Base-by-base conservation (phyloP, 2,113 vertebrate genomes). In the Xyrauchen texanus region DNA sequence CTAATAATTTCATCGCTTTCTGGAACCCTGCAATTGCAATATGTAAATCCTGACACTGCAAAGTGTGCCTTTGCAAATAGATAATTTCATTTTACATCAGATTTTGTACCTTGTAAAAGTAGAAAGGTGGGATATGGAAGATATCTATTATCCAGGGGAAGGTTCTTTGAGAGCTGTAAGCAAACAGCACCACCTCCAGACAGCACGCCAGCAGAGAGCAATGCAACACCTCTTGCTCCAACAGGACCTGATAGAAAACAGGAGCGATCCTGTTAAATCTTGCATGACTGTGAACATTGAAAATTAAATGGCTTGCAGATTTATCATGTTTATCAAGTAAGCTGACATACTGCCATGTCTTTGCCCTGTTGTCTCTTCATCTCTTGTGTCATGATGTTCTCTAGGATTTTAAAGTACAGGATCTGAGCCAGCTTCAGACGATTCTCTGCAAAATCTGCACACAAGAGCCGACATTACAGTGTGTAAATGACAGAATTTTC, bases 141-240 rank as follows among this genome's bases (percentile, higher is more conserved):
- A 95, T 84, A 12, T 93, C 92, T 66, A 98, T 92, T 91, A 98
- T 96, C 98, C 98, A 99, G 46, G 98, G 98, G 81, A 99, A 99
- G 60, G 93, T 98, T 46, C 95, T 93, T 55, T 95, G 95, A 21
- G 97, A 99, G 85, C 95, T 97, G 89, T 99, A 99, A 1, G 96
- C 93, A 44, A 99, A 99, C 10, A 99, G 90, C 81, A 99, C 96
- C 1, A 99, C 94, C 91, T 99, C 98, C 89, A 99, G 84, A 89
- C 96, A 97, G 85, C 98, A 99, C 0, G 95, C 95, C 92, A 98
- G 87, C 75, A 99, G 92, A 0, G 98, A 98, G 60, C 89, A 93
- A 90, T 98, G 96, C 80, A 99, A 97, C 76, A 99, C 90, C 47
- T 98, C 96, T 87, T 99, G 97, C 57, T 98, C 97, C 74, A 99